These are phyloP conservation scores for Daubentonia madagascariensis DNA, from an alignment of 2,113 vertebrate genomes.

Conservation along the genomic window DNA sequence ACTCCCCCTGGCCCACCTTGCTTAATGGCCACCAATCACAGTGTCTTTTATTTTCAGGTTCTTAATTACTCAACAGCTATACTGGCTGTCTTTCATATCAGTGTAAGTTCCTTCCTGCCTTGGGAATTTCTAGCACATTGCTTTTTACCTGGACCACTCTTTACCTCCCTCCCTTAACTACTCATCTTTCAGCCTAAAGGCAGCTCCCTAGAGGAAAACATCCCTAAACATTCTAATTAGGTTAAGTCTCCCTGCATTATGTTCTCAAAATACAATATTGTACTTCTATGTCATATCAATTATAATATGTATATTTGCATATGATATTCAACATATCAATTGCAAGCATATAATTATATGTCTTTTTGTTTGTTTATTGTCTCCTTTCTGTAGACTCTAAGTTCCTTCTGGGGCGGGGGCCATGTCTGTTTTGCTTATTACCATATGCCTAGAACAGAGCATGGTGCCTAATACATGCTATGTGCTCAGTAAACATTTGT, in stretches of 20 bases:
- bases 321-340: not conserved
- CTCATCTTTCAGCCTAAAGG: not conserved
- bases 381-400: not conserved
- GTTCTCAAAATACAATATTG: not conserved
- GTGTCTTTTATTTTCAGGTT: not conserved
- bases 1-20: not conserved
- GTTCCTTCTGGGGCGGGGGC: not conserved
- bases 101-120: not conserved
- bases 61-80: not conserved
- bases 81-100: not conserved
- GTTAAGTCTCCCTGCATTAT: not conserved
- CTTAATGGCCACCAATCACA: not conserved
- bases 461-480: not conserved
- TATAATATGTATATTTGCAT: not conserved
- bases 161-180: not conserved
- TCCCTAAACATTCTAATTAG: not conserved
- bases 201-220: not conserved
- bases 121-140: not conserved
- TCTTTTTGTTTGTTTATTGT: not conserved
- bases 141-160: not conserved
- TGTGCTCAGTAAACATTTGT: slow-evolving; percentile 27
- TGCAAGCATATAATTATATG: not conserved
- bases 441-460: not conserved
- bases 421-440: slow-evolving; percentile 12
- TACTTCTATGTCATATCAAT: not conserved